These are phyloP conservation scores for Tachuris rubrigastra DNA, from an alignment of 2,113 vertebrate species.

Conservation along the genomic window DNA sequence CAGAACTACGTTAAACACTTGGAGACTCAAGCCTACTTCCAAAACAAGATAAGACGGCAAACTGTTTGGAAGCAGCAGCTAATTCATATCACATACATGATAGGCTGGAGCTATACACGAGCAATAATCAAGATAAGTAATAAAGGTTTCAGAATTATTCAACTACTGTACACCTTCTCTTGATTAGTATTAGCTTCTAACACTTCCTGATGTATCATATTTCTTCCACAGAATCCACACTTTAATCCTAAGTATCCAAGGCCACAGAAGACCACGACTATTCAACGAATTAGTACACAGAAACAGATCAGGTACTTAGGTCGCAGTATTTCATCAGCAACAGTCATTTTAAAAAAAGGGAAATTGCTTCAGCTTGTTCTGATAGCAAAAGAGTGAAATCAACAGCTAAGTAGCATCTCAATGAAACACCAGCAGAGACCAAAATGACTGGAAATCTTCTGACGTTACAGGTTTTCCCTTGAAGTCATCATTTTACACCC, in stretches of 20 bases:
- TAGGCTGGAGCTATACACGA: background rate
- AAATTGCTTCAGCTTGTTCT: background rate
- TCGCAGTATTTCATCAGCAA: background rate
- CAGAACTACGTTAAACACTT: background rate
- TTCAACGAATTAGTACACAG: background rate
- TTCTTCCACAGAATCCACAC: background rate
- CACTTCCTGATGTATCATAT: constrained; percentile 9
- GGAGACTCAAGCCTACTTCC: background rate
- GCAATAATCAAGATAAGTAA: constrained; percentile 29
- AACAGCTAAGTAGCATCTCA: background rate
- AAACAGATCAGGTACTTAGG: background rate
- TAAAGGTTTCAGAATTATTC: constrained; percentile 50
- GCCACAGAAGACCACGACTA: background rate
- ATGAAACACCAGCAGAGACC: background rate
- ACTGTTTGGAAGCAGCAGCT: constrained; percentile 20
- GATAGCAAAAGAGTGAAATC: background rate
- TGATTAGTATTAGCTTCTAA: background rate
- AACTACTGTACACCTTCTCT: background rate
- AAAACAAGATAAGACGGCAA: background rate
- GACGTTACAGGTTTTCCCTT: background rate
- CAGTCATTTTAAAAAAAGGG: background rate
- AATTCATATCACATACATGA: background rate
- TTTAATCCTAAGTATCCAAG: background rate
- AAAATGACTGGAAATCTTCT: background rate
- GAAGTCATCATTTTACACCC: background rate